phyloP scores from a whole-genome alignment of 37 sponge, comb jelly and placozoan genomes.

The Tethya wilhelma region DNA sequence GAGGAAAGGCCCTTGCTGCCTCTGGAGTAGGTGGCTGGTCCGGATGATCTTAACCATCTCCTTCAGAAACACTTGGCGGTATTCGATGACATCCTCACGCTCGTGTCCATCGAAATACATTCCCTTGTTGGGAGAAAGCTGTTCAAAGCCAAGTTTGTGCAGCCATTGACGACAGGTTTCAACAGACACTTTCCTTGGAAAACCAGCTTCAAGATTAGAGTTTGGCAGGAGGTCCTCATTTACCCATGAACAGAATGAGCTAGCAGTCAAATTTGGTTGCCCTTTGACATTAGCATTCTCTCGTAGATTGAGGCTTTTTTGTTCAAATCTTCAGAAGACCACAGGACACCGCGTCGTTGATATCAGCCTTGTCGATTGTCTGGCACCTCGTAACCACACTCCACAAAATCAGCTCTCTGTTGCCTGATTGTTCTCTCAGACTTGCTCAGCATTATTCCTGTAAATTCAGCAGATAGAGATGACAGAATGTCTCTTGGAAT shows the following conservation, averaged over 20 bases:
- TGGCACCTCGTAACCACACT: conserved; percentile 7
- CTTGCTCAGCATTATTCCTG: conserved; percentile 2
- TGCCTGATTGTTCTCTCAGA: background rate
- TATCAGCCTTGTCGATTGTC: conserved; percentile 7
- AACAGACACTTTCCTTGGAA: background rate
- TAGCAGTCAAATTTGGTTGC: conserved; percentile 22
- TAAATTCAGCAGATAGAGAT: background rate
- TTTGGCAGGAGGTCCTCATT: conserved; percentile 15
- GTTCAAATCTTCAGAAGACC: conserved; percentile 28
- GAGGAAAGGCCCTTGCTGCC: conserved; percentile 5
- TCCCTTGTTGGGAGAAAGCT: background rate
- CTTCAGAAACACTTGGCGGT: conserved; percentile 9
- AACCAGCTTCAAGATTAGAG: conserved; percentile 7
- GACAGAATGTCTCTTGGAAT: background rate
- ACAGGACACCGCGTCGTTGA: conserved; percentile 9
- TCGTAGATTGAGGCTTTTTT: conserved; percentile 16
- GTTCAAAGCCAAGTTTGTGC: conserved; percentile 25
- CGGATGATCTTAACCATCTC: conserved; percentile 4
- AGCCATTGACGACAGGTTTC: conserved; percentile 43
- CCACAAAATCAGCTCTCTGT: background rate
- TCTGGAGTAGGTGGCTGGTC: conserved; percentile 9
- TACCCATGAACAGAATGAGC: conserved; percentile 19
- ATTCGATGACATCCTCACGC: conserved; percentile 30
- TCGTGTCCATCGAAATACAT: too few species aligned
- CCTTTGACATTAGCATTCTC: conserved; percentile 49